Base-by-base conservation (phyloP, 1,140 invertebrate species). In the Eriocheir sinensis region DNA sequence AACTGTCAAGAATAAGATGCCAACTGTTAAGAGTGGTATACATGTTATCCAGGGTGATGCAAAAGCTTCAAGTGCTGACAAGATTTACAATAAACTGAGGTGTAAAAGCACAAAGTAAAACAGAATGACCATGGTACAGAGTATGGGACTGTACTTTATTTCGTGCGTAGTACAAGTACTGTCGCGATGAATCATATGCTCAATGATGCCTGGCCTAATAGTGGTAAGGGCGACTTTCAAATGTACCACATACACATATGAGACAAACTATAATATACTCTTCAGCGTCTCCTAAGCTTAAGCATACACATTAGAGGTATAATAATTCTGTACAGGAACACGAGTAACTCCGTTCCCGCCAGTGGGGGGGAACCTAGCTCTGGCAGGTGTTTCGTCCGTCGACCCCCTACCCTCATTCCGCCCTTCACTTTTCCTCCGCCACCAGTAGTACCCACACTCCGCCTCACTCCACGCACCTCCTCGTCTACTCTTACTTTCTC, bases 331-430 rank as follows among this genome's bases (percentile, higher is more conserved):
- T 34, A 15, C 17, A 34, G 12, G 21, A 40, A 40, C 40, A 3
- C 36, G 36, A 86, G 17, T 86, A 86, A 86, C 36, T 36, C 36
- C 32, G 21, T 34, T 27, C 36, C 40, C 21, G 34, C 12, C 17
- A 38, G 21, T 38, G 3, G 1, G 34, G 27, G 30, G 80, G 30
- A 32, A 72, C 4, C 6, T 72, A 21, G 21, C 21, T 72, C 3
- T n/a, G 27, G 60, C 27, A 72, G 27, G 60, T 72, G 60, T 21
- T 72, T 21, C 40, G 12, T 86, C 40, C 72, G n/a, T 91, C 89
- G 41, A 44, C 44, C 89, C 53, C 41, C 32, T 53, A 44, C 89
- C 44, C 89, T 90, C 89, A 44, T 48, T 90, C 89, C 53, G 17
- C 44, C 89, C 32, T 48, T 90, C 40, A 44, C 40, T 90, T 32